Percentiles rank a stretch among this genome's conserved stretches.
These are phyloP conservation scores for Bimastos eiseni DNA, from an alignment of 2,888 invertebrate genomes.

Conservation along the genomic window DNA sequence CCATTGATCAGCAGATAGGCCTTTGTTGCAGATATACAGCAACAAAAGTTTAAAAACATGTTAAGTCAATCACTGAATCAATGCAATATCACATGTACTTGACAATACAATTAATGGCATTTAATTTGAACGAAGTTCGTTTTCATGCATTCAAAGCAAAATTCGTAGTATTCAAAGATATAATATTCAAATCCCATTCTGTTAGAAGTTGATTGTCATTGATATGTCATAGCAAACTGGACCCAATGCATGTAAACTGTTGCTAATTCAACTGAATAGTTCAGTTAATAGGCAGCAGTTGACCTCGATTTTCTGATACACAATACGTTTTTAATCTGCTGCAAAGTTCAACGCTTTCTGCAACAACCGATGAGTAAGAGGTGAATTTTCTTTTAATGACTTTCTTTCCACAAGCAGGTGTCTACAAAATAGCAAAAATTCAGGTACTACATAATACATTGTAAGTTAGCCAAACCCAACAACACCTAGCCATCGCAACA, in stretches of 20 bases:
- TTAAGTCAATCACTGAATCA: too few relatives aligned
- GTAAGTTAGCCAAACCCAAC: background rate
- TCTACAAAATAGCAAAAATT: background rate
- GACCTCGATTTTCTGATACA: background rate
- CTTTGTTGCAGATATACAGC: background rate
- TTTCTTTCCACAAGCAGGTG: background rate
- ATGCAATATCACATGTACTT: background rate
- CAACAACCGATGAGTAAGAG: background rate
- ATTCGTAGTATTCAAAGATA: too few relatives aligned
- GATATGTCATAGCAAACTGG: background rate
- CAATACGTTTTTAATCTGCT: background rate
- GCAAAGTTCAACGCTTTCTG: constrained; percentile 1
- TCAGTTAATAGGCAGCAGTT: background rate
- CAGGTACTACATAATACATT: background rate
- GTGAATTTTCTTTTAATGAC: constrained; percentile 13
- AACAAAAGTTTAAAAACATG: too few relatives aligned
- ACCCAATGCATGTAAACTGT: background rate
- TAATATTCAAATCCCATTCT: background rate
- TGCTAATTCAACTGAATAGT: background rate
- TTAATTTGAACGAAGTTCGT: background rate
- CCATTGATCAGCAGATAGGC: too few relatives aligned
- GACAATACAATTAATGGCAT: background rate
- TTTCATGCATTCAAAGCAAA: background rate
- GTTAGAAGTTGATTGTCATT: background rate
- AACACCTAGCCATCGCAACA: background rate